phyloP scores from a whole-genome alignment of 2,797 vertebrate genomes.

The Gambusia yucatana region DNA sequence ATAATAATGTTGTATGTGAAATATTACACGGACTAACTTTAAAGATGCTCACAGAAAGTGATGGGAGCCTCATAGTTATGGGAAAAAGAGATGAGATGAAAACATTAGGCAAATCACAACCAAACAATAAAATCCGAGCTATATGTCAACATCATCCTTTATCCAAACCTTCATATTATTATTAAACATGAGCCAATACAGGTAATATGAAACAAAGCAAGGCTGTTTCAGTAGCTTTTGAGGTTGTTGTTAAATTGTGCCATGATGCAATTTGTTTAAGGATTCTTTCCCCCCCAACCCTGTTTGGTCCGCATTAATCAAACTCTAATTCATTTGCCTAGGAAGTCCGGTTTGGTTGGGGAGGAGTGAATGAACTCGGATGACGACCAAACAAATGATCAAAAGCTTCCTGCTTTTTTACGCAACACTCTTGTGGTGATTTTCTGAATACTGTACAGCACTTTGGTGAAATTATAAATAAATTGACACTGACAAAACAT shows the following conservation, averaged over 20 bases:
- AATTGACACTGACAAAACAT: too few relatives aligned
- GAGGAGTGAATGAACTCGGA: too few relatives aligned
- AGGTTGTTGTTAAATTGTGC: constrained; percentile 9
- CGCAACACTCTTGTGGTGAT: too few relatives aligned
- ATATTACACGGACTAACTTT: not conserved
- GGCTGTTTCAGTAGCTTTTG: not conserved
- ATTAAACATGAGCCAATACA: not conserved
- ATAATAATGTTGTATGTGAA: not conserved
- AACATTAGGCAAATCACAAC: not conserved
- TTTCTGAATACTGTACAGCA: too few relatives aligned
- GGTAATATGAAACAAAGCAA: not conserved
- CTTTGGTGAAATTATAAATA: too few relatives aligned
- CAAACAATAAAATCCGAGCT: not conserved
- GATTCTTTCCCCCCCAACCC: too few relatives aligned
- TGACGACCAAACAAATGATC: too few relatives aligned
- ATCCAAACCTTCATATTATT: not conserved
- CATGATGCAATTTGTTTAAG: constrained; percentile 3
- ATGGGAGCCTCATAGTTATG: not conserved
- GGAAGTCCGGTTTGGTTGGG: too few relatives aligned
- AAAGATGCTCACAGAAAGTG: not conserved
- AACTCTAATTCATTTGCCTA: too few relatives aligned
- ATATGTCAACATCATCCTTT: not conserved
- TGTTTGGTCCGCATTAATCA: too few relatives aligned
- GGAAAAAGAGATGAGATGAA: not conserved
- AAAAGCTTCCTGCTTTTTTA: too few relatives aligned